These are phyloP conservation scores for Crossoptilon crossoptilon DNA, from an alignment of 2,797 vertebrate genomes.

Conservation along the genomic window DNA sequence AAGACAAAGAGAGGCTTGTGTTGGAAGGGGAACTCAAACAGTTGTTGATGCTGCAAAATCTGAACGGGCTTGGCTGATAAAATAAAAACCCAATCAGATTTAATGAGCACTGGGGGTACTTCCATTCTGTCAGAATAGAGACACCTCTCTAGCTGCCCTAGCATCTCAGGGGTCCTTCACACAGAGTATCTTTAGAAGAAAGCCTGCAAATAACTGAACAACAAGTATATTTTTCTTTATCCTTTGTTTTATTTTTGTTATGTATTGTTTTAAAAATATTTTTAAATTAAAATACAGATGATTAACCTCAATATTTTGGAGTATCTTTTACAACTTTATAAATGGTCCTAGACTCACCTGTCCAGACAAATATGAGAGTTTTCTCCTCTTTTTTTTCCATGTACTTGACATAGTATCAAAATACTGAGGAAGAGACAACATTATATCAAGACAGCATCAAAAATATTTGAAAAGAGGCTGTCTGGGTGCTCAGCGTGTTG, in stretches of 20 bases:
- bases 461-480: background rate
- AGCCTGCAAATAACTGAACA: background rate
- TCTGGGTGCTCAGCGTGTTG: background rate
- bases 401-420: background rate
- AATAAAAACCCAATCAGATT: background rate
- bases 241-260: fast-evolving
- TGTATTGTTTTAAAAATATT: background rate
- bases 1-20: background rate
- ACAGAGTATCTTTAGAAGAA: background rate
- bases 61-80: background rate
- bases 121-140: background rate
- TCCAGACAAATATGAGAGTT: background rate
- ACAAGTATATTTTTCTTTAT: background rate
- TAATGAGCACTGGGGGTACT: background rate
- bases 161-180: background rate
- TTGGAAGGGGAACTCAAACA: background rate
- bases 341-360: background rate
- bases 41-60: background rate
- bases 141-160: background rate
- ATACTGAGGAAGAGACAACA: background rate
- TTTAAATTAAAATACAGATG: background rate
- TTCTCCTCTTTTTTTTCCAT: background rate
- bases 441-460: background rate
- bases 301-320: fast-evolving
- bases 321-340: background rate